phyloP scores from a whole-genome alignment of 2,113 vertebrate species.

The Hystrix cristata region DNA sequence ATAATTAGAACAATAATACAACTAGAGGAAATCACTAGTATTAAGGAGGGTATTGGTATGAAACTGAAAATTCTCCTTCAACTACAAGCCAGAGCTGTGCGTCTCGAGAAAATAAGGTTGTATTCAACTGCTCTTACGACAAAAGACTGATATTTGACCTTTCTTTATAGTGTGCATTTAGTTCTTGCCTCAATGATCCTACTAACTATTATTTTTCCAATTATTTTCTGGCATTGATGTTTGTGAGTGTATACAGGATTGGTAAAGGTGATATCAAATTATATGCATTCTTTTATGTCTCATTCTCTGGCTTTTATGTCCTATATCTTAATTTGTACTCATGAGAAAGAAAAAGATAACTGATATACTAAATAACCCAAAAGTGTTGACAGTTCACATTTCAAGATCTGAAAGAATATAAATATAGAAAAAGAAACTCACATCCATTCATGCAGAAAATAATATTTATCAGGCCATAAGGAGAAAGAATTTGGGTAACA shows the following conservation, averaged over 20 bases:
- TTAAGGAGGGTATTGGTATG: slow-evolving; percentile 3
- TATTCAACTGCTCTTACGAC: slow-evolving; percentile 49
- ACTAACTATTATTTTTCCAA: slow-evolving; percentile 76
- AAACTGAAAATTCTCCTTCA: slow-evolving; percentile 53
- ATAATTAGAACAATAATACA: neutral
- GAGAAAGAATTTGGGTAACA: neutral
- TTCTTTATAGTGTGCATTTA: slow-evolving; percentile 60
- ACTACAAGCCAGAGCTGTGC: neutral
- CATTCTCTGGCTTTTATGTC: neutral
- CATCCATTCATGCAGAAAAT: neutral
- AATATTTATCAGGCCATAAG: slow-evolving; percentile 8
- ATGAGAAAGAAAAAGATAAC: neutral
- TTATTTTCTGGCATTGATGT: slow-evolving; percentile 60
- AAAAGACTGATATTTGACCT: slow-evolving; percentile 70
- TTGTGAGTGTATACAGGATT: slow-evolving; percentile 45
- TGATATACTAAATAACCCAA: slow-evolving; percentile 34
- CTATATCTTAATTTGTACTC: neutral
- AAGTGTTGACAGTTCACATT: neutral
- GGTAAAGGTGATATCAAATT: slow-evolving; percentile 46
- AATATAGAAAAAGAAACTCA: neutral
- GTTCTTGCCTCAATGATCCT: slow-evolving; percentile 53
- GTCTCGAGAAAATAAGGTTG: slow-evolving; percentile 55
- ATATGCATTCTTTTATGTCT: neutral
- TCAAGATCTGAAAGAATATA: slow-evolving; percentile 11
- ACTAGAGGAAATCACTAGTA: neutral